Percentiles rank a stretch among this genome's conserved stretches.
These are phyloP conservation scores for Merodon equestris DNA, from an alignment of 2,888 invertebrate genomes.

Conservation along the genomic window DNA sequence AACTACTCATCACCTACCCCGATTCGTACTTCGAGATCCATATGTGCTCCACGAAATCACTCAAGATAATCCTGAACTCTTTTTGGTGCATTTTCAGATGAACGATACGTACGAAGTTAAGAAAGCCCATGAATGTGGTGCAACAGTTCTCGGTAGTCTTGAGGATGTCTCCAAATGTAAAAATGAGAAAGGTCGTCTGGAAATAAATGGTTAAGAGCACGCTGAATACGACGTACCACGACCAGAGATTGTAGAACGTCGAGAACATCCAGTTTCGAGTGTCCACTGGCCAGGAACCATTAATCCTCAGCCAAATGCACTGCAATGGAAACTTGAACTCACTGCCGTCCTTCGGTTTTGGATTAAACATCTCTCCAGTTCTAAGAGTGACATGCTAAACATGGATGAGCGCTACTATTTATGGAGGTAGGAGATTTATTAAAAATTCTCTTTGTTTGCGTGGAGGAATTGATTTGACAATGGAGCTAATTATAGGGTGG, in stretches of 20 bases:
- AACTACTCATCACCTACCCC: neutral
- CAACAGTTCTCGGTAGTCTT: constrained; percentile 78
- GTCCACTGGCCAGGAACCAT: constrained; percentile 77
- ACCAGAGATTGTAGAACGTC: constrained; percentile 73
- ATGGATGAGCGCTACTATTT: no score
- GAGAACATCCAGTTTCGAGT: constrained; percentile 25
- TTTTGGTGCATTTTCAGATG: constrained; percentile 75
- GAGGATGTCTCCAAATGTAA: constrained; percentile 75
- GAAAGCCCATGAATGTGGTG: constrained; percentile 77
- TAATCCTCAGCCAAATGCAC: constrained; percentile 76
- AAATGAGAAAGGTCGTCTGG: constrained; percentile 74
- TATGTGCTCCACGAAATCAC: constrained; percentile 74
- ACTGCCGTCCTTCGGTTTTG: constrained; percentile 69
- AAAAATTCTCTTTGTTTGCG: constrained; percentile 49
- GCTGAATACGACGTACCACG: constrained; percentile 75
- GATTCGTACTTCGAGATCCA: constrained; percentile 75
- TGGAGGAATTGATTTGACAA: constrained; percentile 7
- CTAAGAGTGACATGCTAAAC: neutral
- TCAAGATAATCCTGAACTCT: constrained; percentile 73
- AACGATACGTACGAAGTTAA: constrained; percentile 76
- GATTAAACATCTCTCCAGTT: constrained; percentile 72
- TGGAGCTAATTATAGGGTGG: constrained; percentile 40
- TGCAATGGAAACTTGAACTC: constrained; percentile 75
- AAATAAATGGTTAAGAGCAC: constrained; percentile 76
- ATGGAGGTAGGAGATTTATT: constrained; percentile 32